Base-by-base conservation (phyloP, 2,113 vertebrate species). In the Laticauda laticaudata region DNA sequence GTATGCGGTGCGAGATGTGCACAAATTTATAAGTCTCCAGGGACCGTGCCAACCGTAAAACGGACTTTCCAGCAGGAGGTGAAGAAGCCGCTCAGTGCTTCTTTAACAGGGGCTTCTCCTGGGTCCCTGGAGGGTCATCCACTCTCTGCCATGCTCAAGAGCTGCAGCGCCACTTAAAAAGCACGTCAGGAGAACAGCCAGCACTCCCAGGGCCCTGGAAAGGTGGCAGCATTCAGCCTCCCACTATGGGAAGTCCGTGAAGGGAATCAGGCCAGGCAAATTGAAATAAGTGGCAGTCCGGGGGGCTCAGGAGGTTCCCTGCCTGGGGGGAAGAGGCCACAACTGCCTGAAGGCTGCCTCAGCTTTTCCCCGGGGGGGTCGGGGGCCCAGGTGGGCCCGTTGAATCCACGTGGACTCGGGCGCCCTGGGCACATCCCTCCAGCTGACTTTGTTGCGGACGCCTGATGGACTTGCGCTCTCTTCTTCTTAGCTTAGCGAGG, bases 401-500 rank as follows among this genome's bases (percentile, higher is more conserved):
- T 20, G 5, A 18, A 45, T 45, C 54, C 34, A 10, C 4, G 45
- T 2, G 2, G 34, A 43, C 8, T 2, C 11, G 1, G 26, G 23
- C 57, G 1, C 56, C 29, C n/a, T 6, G 85, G 23, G 26, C 43
- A 21, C 12, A 5, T 9, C 43, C 3, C 23, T 34, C 51, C 57
- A 24, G 26, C 54, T 43, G 18, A 18, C 12, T 61, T 7, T 20
- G 45, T 34, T 18, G 14, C 15, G 10, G 20, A 1, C 2, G n/a
- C 86, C 24, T 6, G 57, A 21, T 39, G 24, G 21, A 26, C 24
- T 21, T 43, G 20, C 3, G 18, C 7, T 29, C 39, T 43, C 64
- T 54, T 29, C 0, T 54, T 45, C 0, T 2, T 10, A 7, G 1
- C 48, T 51, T 43, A 7, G 1, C 29, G 54, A 15, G 0, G 54